These are phyloP conservation scores for Lycophotia porphyrea DNA, from an alignment of 2,888 invertebrate species.

Conservation along the genomic window DNA sequence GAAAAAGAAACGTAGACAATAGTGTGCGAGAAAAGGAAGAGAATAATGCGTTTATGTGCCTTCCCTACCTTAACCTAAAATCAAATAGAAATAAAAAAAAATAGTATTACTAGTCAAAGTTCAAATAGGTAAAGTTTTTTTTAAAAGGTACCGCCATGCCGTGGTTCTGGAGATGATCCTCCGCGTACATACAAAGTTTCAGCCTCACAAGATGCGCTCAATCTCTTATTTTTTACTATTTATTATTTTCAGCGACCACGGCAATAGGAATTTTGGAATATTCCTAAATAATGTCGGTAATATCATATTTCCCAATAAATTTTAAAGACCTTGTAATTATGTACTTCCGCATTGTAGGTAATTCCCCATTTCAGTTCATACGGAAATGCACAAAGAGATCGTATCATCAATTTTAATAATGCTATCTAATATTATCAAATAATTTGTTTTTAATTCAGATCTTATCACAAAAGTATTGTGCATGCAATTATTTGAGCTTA, in stretches of 20 bases:
- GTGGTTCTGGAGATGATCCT: background rate
- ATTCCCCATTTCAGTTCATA: background rate
- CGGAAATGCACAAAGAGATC: conserved; percentile 5
- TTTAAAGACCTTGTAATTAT: background rate
- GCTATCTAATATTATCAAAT: background rate
- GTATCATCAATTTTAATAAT: background rate
- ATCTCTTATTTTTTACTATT: too few relatives aligned
- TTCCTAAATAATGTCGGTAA: background rate
- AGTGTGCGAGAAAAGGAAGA: too few relatives aligned
- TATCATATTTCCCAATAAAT: background rate
- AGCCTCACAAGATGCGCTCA: background rate
- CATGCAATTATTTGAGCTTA: background rate
- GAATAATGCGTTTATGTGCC: too few relatives aligned
- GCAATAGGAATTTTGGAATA: background rate
- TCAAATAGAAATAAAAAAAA: too few relatives aligned
- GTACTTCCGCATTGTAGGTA: background rate
- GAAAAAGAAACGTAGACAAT: too few relatives aligned
- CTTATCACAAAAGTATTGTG: conserved; percentile 14
- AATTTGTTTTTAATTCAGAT: conserved; percentile 1
- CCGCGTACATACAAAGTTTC: background rate
- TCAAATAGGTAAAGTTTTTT: too few relatives aligned
- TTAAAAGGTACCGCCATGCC: background rate
- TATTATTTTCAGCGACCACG: background rate
- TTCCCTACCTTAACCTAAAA: too few relatives aligned
- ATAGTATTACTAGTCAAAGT: too few relatives aligned